A percentile compares a stretch with the other conserved stretches of the same genome.
Conservation (phyloP, 2,797 vertebrate genomes). For the Leptatherina wallacei region DNA sequence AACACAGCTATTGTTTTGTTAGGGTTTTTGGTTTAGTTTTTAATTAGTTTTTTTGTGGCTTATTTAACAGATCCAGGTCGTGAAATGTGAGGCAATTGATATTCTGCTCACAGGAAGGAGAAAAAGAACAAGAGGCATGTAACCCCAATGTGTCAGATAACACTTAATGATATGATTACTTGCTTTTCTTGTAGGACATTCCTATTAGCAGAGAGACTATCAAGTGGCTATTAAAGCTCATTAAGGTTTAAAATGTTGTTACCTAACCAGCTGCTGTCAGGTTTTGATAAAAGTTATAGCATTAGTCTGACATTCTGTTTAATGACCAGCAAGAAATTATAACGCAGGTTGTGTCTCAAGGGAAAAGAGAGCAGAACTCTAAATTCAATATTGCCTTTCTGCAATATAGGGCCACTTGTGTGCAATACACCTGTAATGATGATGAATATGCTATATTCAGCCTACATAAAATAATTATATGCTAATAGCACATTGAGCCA, state of each 20-base stretch:
- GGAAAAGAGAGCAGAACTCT: background rate
- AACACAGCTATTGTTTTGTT: background rate
- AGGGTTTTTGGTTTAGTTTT: background rate
- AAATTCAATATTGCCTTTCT: slow-evolving; percentile 5
- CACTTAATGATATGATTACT: background rate
- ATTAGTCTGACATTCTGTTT: slow-evolving; percentile 13
- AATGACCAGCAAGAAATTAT: background rate
- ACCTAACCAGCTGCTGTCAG: slow-evolving; percentile 6
- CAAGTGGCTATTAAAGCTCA: slow-evolving; percentile 15
- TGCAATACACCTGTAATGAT: background rate
- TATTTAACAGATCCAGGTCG: background rate
- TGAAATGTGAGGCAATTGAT: no score
- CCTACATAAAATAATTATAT: slow-evolving; percentile 1
- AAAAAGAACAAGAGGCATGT: background rate
- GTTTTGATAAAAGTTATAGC: slow-evolving; percentile 3
- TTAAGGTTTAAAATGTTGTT: background rate
- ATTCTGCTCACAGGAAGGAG: background rate
- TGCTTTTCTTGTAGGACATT: slow-evolving; percentile 22
- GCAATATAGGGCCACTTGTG: background rate
- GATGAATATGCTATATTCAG: background rate
- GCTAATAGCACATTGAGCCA: background rate
- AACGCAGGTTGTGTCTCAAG: slow-evolving; percentile 6
- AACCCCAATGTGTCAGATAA: slow-evolving; percentile 6
- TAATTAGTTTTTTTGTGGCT: background rate
- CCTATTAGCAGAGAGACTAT: slow-evolving; percentile 31